phyloP scores from a whole-genome alignment of 2,113 vertebrate species.

The Rostratula benghalensis region DNA sequence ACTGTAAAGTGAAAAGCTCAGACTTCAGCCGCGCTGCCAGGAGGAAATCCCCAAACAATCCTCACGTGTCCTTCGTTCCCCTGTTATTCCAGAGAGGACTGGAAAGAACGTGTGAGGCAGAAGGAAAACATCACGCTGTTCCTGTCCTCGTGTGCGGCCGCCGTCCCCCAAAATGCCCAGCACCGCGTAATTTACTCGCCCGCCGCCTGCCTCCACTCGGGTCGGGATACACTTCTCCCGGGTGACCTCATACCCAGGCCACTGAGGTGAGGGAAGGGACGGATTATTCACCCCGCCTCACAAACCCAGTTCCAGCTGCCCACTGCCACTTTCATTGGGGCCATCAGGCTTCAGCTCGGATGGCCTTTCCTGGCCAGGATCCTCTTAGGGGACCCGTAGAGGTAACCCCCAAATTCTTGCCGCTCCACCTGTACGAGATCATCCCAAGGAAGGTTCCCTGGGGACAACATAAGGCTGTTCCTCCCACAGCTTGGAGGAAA shows the following conservation, averaged over 20 bases:
- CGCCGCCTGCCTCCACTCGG: background rate
- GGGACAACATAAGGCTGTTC: background rate
- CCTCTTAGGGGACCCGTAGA: background rate
- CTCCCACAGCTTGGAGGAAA: background rate
- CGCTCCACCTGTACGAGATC: background rate
- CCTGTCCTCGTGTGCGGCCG: background rate
- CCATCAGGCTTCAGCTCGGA: rapidly evolving
- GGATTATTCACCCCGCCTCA: background rate
- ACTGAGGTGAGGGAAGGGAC: background rate
- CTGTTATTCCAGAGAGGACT: background rate
- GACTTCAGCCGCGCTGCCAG: background rate
- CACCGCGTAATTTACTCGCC: background rate
- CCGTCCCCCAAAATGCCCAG: background rate
- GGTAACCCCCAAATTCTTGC: background rate
- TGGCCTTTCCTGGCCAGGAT: background rate
- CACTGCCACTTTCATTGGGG: background rate
- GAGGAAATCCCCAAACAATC: background rate
- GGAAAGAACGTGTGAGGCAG: background rate
- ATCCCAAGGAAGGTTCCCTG: background rate
- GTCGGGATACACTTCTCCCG: background rate
- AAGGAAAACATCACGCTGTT: background rate
- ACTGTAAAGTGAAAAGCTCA: background rate
- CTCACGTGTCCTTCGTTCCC: background rate
- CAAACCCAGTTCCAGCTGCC: background rate
- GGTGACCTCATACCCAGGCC: background rate